Base-by-base conservation (phyloP, 2,113 vertebrate genomes). In the Abramis brama region DNA sequence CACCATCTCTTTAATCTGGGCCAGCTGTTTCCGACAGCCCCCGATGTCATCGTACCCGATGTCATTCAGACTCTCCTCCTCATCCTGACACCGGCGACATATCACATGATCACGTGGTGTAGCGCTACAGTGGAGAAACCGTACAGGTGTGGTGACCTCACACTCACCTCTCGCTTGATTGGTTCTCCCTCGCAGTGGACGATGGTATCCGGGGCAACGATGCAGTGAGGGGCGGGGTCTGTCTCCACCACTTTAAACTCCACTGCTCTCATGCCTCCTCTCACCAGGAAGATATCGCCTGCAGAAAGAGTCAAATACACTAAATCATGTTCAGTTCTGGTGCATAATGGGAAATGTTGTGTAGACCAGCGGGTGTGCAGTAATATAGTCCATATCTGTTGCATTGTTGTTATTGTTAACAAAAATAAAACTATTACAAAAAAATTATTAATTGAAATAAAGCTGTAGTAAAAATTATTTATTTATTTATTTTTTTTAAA, bases 1-100 rank as follows among this genome's bases (percentile, higher is more conserved):
- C 86, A 93, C 92, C 93, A 93, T 93, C 91, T 93, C 93, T 85
- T 93, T 93, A 73, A 93, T 93, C 88, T 93, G 92, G 25, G 93
- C 93, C 84, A 93, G 55, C 82, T 93, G 93, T 75, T 93, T 92
- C 13, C 91, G 89, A 66, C 93, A 93, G 0, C 92, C 93, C 1
- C 93, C 93, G 10, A 93, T 93, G 87, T 93, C 93, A 73, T 93
- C 93, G 15, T 93, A 93, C 23, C 93, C 93, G 5, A 93, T 89
- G 39, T 93, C 91, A 76, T 92, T 93, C 81, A 93, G 89, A 80
- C 84, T 93, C 84, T 93, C 93, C 89, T 93, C 93, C 85, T 93
- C 93, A 47, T 93, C 93, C 93, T 93, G 85, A 45, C 13, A 52
- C 13, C 45, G 21, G 43, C 21, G 70, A 33, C 33, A 92, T 89